Conservation (phyloP, 2,797 vertebrate species). For the Diceros bicornis region DNA sequence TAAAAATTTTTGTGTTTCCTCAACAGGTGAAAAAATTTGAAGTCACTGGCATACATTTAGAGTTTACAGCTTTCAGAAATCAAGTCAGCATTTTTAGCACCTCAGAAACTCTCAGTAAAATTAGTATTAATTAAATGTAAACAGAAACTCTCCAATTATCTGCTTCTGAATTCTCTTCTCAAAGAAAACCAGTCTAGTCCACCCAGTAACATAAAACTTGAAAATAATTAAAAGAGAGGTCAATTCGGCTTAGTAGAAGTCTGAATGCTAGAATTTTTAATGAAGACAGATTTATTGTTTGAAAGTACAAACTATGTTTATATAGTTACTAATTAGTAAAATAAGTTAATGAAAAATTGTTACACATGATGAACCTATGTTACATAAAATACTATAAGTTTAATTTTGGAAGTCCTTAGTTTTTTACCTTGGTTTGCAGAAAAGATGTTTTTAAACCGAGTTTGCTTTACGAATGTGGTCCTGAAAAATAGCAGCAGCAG, state of each 20-base stretch:
- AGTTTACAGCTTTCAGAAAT: constrained; percentile 70
- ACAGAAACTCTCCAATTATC: constrained; percentile 17
- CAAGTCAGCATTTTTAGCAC: constrained; percentile 56
- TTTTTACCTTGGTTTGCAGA: constrained; percentile 64
- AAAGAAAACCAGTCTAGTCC: constrained; percentile 65
- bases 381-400: neutral
- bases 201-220: constrained; percentile 67
- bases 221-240: constrained; percentile 51
- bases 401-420: constrained; percentile 69
- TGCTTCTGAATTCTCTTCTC: constrained; percentile 62
- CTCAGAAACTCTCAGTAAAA: constrained; percentile 33
- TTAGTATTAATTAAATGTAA: constrained; percentile 70
- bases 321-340: constrained; percentile 32
- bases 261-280: constrained; percentile 70
- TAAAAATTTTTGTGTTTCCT: constrained; percentile 52
- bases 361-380: constrained; percentile 3
- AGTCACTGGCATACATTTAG: constrained; percentile 51
- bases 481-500: constrained; percentile 54
- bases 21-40: constrained; percentile 60
- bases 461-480: constrained; percentile 60
- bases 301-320: constrained; percentile 32
- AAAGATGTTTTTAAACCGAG: constrained; percentile 63
- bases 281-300: constrained; percentile 54
- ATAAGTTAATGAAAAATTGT: constrained; percentile 54
- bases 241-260: constrained; percentile 36